Evolutionary conservation across 2,888 invertebrate genomes (phyloP).

Genomic region (Plutella xylostella): DNA sequence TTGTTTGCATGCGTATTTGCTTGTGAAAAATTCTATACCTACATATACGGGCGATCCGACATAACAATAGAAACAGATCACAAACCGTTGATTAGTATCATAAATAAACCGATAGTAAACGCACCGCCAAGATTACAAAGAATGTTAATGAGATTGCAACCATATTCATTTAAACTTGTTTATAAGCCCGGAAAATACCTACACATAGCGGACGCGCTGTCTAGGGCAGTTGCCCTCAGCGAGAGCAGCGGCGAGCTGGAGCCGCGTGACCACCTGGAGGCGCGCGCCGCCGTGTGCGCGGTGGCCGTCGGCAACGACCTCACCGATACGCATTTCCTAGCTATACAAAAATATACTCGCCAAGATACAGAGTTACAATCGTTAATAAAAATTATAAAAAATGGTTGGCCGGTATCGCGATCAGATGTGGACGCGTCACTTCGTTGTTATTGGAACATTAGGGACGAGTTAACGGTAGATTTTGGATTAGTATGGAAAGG

Average conservation of each 20-base stretch:
- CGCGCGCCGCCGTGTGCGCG: constrained; percentile 6
- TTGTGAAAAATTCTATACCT: constrained; percentile 17
- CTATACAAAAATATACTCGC: constrained; percentile 4
- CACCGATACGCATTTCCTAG: constrained; percentile 6
- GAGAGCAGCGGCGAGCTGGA: neutral
- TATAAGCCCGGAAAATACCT: constrained; percentile 4
- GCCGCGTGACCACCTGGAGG: neutral
- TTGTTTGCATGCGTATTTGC: constrained; percentile 18
- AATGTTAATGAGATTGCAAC: constrained; percentile 3
- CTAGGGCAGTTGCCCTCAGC: neutral
- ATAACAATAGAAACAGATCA: constrained; percentile 1
- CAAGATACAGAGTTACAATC: no score
- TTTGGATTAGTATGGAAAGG: constrained; percentile 10
- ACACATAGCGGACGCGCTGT: neutral
- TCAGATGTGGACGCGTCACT: neutral
- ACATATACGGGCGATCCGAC: constrained; percentile 12
- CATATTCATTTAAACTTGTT: constrained; percentile 1
- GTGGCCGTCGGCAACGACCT: constrained; percentile 6
- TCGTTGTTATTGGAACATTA: neutral
- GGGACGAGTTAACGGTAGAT: neutral
- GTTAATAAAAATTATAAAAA: neutral
- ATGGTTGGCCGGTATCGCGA: constrained; percentile 7
- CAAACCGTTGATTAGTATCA: constrained; percentile 1
- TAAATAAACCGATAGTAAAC: neutral
- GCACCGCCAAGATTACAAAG: constrained; percentile 3